Conservation (phyloP, 2,797 vertebrate species). For the Propithecus deckenii region DNA sequence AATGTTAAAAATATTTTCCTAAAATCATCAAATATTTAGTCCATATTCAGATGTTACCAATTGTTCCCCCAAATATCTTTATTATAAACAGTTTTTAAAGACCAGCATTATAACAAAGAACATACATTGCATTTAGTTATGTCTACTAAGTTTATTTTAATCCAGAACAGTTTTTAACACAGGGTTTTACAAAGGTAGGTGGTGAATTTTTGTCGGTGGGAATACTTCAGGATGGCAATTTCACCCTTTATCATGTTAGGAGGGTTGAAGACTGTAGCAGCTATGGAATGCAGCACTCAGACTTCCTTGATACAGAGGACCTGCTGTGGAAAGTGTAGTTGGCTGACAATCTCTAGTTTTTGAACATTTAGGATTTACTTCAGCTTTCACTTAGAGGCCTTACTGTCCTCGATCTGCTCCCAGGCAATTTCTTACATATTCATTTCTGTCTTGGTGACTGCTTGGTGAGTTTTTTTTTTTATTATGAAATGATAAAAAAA, state of each 20-base stretch:
- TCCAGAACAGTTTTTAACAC: neutral
- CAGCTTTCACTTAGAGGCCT: neutral
- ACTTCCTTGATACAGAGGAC: neutral
- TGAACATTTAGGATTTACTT: neutral
- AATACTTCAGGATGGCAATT: neutral
- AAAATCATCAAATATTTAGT: neutral
- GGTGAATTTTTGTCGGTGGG: neutral
- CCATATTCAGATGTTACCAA: neutral
- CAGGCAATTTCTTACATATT: neutral
- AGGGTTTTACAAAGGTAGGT: neutral
- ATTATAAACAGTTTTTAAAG: neutral
- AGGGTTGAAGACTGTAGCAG: neutral
- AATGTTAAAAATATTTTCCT: neutral
- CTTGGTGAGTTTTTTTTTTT: no score
- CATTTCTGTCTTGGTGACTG: neutral
- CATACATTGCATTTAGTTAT: neutral
- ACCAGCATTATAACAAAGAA: neutral
- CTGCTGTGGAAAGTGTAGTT: neutral
- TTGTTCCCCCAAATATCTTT: neutral
- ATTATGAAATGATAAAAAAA: no score
- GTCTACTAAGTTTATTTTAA: neutral
- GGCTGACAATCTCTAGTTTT: no score
- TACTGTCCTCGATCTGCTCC: neutral
- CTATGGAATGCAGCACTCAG: neutral
- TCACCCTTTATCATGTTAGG: neutral